Evolutionary conservation across 2,888 invertebrate species (phyloP), one percentile per base, ranked within the genome.

Genomic region (Cremastobaeus sp.): DNA sequence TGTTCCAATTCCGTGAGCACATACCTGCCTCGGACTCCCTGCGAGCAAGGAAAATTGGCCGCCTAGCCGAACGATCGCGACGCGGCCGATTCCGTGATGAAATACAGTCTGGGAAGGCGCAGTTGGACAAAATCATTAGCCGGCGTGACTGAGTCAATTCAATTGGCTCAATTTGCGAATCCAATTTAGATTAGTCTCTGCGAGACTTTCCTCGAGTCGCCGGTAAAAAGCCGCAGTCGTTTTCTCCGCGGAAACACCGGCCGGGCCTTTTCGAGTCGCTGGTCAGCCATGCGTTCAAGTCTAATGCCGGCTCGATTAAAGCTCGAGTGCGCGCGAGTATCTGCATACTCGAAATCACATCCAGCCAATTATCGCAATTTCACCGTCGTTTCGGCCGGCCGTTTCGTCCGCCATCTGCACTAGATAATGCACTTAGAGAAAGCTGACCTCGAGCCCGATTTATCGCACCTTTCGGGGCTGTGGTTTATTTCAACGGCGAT

Each of bases 201-300:
- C n/a, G n/a, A n/a, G n/a, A n/a, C n/a, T n/a, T n/a, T n/a, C n/a
- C n/a, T n/a, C n/a, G n/a, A n/a, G n/a, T n/a, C n/a, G 35, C 4
- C 17, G 45, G 17, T 54, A 50, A 64, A 64, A 64, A 52, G 28
- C 3, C 9, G 9, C 8, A 17, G 14, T 15, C 17, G 54, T 35
- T 65, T 65, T 55, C 43, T 37, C 47, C 9, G 21, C 17, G 43
- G 52, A 43, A 59, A 68, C n/a, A 59, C 52, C 43, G 59, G 52
- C 28, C 60, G 60, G 5, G 9, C 28, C 17, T 41, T 32, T 52
- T 43, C 20, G 52, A 68, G 47, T 28, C 68, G 48, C 50, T 59
- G 68, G 34, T 41, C 62, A 62, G 48, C 62, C 69, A 62, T 55
- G 62, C 62, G 52, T 70, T 62, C 28, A 70, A 55, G 47, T 70